These are phyloP conservation scores for Tiliacea citrago DNA, from an alignment of 2,888 invertebrate genomes.

Conservation along the genomic window DNA sequence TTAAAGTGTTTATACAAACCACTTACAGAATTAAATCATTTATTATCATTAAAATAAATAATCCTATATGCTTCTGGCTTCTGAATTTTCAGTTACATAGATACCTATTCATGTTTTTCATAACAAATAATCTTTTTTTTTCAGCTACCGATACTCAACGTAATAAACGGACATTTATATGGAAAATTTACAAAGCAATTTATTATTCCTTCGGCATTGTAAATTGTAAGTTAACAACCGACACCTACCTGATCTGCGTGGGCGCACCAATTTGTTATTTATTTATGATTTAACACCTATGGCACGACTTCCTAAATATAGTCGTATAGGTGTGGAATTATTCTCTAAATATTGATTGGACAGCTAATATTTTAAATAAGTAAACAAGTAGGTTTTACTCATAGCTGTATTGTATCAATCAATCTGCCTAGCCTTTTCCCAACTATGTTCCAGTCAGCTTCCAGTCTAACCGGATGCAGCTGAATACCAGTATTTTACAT, in stretches of 20 bases:
- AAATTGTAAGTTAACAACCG: slow-evolving; percentile 46
- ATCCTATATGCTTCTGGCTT: background rate
- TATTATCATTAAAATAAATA: too few relatives aligned
- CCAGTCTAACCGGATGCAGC: too few relatives aligned
- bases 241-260: slow-evolving; percentile 48
- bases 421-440: too few relatives aligned
- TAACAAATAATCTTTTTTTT: background rate
- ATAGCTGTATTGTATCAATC: too few relatives aligned
- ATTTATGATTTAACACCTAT: slow-evolving; percentile 51
- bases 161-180: slow-evolving; percentile 27
- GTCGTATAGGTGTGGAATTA: slow-evolving; percentile 1
- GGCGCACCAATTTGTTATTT: slow-evolving; percentile 56
- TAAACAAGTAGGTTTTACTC: too few relatives aligned
- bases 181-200: slow-evolving; percentile 49
- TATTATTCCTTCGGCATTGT: slow-evolving; percentile 47
- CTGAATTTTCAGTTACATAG: background rate
- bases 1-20: too few relatives aligned
- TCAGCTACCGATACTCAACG: slow-evolving; percentile 14
- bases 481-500: too few relatives aligned
- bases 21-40: too few relatives aligned
- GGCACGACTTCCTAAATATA: slow-evolving; percentile 31
- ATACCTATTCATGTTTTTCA: background rate
- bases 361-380: background rate
- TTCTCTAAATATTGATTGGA: slow-evolving; percentile 18
- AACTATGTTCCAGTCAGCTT: too few relatives aligned